Base-by-base conservation (phyloP, 2,888 invertebrate species). In the Drosophila anceps region DNA sequence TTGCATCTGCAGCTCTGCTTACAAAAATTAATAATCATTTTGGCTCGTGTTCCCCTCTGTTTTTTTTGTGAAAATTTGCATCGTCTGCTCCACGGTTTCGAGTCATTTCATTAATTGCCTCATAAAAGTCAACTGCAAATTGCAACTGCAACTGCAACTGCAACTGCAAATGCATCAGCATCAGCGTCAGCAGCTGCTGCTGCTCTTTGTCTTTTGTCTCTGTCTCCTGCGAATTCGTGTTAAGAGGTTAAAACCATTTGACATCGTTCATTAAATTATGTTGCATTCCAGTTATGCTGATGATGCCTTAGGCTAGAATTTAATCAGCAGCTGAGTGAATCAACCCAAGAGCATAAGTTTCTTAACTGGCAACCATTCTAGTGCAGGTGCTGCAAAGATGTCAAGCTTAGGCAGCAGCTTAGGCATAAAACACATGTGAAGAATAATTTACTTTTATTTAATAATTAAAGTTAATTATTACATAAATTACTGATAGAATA, bases 211-310 rank as follows among this genome's bases (percentile, higher is more conserved):
- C n/a, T 62, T 24, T 12, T 59, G 18, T 27, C 8, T 29, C 7
- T 27, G 10, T n/a, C 58, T 48, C 27, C 13, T 58, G 41, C 53
- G 55, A 65, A 78, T 79, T 70, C 62, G 72, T 77, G 76, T 58
- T 54, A 88, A 79, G 72, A 81, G 89, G 89, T 86, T 86, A 69
- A 79, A 84, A 59, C 68, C 69, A 76, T 76, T 86, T 88, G 74
- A 86, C 89, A 81, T 77, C 77, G 76, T 73, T 73, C 62, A 73
- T 75, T 75, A 70, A 85, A 84, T 85, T 77, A 67, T 39, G 69
- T 51, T 31, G 69, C 63, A 78, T 37, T 63, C 73, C 46, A 51
- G 37, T 33, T 44, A 8, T 27, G 35, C 29, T 54, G 41, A n/a
- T 39, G 41, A 20, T 46, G 60, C 27, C 57, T 66, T 50, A n/a